Evolutionary conservation across 2,888 invertebrate species (phyloP).

Genomic region (Linhomoeus sp.): DNA sequence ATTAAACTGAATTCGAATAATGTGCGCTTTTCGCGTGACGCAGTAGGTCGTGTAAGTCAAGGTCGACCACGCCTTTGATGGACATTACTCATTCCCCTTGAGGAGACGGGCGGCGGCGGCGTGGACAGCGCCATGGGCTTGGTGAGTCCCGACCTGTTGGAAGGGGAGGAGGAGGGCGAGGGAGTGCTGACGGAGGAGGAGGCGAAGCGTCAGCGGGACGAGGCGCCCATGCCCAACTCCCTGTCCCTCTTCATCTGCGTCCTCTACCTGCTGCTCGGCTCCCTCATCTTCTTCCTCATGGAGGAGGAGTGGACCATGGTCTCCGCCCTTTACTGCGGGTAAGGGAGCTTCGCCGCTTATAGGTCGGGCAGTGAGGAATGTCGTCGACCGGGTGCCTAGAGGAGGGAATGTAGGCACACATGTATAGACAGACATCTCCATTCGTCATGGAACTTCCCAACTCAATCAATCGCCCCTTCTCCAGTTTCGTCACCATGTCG

Average conservation of each 20-base stretch:
- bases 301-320: slow-evolving; percentile 66
- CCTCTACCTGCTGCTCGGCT: slow-evolving; percentile 63
- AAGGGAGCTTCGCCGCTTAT: slow-evolving; percentile 37
- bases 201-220: neutral
- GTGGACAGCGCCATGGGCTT: too few relatives aligned
- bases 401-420: too few relatives aligned
- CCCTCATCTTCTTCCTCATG: slow-evolving; percentile 65
- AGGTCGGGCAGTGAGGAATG: too few relatives aligned
- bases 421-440: too few relatives aligned
- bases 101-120: too few relatives aligned
- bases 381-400: too few relatives aligned
- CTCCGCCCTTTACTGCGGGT: slow-evolving; percentile 76
- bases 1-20: too few relatives aligned
- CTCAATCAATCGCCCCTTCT: neutral
- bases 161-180: neutral
- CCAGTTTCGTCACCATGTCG: slow-evolving; percentile 1
- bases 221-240: slow-evolving; percentile 20
- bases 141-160: too few relatives aligned
- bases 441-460: neutral
- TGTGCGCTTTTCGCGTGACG: too few relatives aligned
- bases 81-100: too few relatives aligned
- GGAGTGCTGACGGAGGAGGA: neutral
- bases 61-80: too few relatives aligned
- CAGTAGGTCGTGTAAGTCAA: too few relatives aligned
- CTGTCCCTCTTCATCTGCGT: slow-evolving; percentile 68